phyloP scores from a whole-genome alignment of 2,797 vertebrate species.

The Sphaeramia orbicularis region DNA sequence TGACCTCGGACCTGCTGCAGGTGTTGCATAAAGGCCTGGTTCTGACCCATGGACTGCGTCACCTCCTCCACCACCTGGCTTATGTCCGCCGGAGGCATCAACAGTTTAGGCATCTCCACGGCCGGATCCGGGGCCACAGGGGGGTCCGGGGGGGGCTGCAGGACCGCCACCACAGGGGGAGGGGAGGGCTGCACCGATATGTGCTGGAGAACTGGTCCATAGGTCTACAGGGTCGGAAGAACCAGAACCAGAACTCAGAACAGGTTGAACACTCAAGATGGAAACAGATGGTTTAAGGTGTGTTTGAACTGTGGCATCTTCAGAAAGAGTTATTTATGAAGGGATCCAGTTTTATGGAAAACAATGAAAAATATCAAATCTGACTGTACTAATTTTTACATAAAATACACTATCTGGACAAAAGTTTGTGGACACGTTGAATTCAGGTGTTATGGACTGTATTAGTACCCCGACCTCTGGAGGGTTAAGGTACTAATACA shows the following conservation, averaged over 20 bases:
- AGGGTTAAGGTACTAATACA: too few species aligned
- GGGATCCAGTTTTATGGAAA: too few species aligned
- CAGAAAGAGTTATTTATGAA: too few species aligned
- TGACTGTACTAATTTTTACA: too few species aligned
- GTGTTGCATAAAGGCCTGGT: slow-evolving; percentile 82
- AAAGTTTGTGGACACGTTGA: too few species aligned
- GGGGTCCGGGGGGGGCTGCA: slow-evolving; percentile 70
- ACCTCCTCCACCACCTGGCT: slow-evolving; percentile 72
- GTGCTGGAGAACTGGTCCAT: slow-evolving; percentile 72
- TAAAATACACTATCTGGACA: too few species aligned
- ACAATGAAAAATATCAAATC: too few species aligned
- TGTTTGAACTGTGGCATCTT: too few species aligned
- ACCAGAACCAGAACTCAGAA: neutral
- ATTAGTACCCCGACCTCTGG: too few species aligned
- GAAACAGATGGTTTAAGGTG: too few species aligned
- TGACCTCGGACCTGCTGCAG: slow-evolving; percentile 78
- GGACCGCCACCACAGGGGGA: slow-evolving; percentile 75
- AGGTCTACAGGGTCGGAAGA: slow-evolving; percentile 55
- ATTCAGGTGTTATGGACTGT: too few species aligned
- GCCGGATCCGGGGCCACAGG: slow-evolving; percentile 58
- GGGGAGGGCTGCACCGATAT: slow-evolving; percentile 71
- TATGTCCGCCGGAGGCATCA: slow-evolving; percentile 71
- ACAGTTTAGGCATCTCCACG: slow-evolving; percentile 69
- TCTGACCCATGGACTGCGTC: slow-evolving; percentile 64
- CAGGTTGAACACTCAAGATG: neutral